Conservation (phyloP, 1,140 invertebrate genomes). For the Mamestra configurata region DNA sequence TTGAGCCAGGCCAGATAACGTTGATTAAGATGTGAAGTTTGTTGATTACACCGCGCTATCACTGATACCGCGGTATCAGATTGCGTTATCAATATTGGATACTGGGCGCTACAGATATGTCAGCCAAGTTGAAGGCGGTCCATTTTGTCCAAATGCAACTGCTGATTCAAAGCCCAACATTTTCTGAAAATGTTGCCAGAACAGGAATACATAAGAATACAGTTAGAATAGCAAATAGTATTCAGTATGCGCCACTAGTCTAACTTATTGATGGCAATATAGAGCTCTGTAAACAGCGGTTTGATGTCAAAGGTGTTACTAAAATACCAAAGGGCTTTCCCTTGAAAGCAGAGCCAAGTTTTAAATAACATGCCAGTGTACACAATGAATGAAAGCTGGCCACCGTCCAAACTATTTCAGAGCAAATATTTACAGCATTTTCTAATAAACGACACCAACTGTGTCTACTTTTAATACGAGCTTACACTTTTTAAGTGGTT, state of each 20-base stretch:
- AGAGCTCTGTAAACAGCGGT: not conserved
- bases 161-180: not conserved
- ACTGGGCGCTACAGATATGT: constrained; percentile 54
- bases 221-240: too few relatives aligned
- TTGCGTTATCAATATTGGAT: constrained; percentile 67
- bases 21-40: constrained; percentile 59
- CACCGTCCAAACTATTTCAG: constrained; percentile 56
- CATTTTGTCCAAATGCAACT: constrained; percentile 43
- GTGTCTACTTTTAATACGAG: not conserved
- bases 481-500: not conserved
- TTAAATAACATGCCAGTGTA: constrained; percentile 13
- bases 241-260: too few relatives aligned
- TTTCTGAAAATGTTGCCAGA: not conserved
- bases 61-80: constrained; percentile 61
- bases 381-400: constrained; percentile 58
- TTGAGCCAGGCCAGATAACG: constrained; percentile 53
- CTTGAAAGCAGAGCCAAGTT: constrained; percentile 42
- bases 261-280: not conserved
- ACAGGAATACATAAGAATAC: not conserved
- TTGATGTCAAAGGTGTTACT: not conserved
- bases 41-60: constrained; percentile 62
- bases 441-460: not conserved
- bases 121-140: constrained; percentile 60
- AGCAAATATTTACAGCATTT: constrained; percentile 26
- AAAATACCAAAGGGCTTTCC: constrained; percentile 35